A percentile compares a stretch with the other conserved stretches of the same genome.
These are phyloP conservation scores for Merluccius polli DNA, from an alignment of 2,797 vertebrate species.

Conservation along the genomic window DNA sequence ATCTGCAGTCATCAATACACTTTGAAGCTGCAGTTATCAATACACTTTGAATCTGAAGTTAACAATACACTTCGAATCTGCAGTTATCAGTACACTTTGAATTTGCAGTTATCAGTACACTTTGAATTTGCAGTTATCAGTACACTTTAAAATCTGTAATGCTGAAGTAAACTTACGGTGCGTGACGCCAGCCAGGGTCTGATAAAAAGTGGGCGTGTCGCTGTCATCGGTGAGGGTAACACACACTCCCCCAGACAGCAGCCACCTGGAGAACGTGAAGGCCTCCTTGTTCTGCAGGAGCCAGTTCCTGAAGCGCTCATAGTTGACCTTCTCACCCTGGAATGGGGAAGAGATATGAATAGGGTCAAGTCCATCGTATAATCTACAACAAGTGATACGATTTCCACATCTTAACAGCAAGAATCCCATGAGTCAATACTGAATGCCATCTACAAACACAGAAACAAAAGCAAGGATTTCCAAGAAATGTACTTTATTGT, in stretches of 20 bases:
- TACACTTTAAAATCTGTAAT: neutral
- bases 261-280: slow-evolving; percentile 96
- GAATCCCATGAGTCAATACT: too few species aligned
- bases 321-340: slow-evolving; percentile 96
- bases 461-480: too few species aligned
- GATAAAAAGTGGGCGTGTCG: slow-evolving; percentile 98
- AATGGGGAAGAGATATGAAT: slow-evolving; percentile 31
- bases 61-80: too few species aligned
- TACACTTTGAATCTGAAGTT: too few species aligned
- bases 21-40: too few species aligned
- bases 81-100: neutral
- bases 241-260: slow-evolving; percentile 91
- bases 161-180: slow-evolving; percentile 82
- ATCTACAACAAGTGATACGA: neutral
- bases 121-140: neutral
- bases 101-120: neutral
- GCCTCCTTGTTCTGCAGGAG: slow-evolving; percentile 94
- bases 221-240: slow-evolving; percentile 98
- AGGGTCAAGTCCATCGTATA: neutral
- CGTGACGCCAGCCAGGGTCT: slow-evolving; percentile 96
- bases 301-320: slow-evolving; percentile 96
- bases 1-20: too few species aligned
- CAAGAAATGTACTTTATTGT: too few species aligned
- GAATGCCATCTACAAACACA: too few species aligned
- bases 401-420: neutral